phyloP scores from a whole-genome alignment of 35 echinoderm and acorn worm genomes.

The Lytechinus pictus region DNA sequence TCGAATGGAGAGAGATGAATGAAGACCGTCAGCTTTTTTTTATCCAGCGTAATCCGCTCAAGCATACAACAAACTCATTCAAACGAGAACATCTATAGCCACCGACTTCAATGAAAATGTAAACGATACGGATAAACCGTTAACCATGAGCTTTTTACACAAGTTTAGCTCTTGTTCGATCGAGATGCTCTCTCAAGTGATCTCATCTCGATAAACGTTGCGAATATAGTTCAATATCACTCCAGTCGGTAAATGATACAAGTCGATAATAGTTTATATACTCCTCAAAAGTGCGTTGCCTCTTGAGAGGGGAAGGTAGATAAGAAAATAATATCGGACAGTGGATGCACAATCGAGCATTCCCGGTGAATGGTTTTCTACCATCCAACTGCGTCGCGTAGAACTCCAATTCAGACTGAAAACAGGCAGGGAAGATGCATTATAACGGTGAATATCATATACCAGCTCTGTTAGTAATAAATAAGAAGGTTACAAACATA shows the following conservation, averaged over 20 bases:
- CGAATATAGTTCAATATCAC: not conserved
- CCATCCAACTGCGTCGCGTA: not conserved
- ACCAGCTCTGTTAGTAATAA: conserved; percentile 36
- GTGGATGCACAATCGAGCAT: not conserved
- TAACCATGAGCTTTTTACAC: not conserved
- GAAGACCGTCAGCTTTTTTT: conserved; percentile 1
- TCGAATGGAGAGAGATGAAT: not conserved
- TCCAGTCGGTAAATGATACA: conserved; percentile 1
- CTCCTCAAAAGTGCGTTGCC: not conserved
- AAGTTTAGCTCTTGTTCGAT: not conserved
- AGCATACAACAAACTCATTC: conserved; percentile 36
- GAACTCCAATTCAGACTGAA: not conserved
- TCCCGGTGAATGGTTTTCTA: not conserved
- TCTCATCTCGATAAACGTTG: not conserved
- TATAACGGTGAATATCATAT: conserved; percentile 26
- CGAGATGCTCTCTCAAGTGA: not conserved
- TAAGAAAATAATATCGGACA: not conserved
- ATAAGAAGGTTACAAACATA: conserved; percentile 36
- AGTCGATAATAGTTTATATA: not conserved
- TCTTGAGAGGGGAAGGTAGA: not conserved
- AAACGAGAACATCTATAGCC: not conserved
- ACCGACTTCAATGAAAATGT: conserved; percentile 43
- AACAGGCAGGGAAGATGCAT: not conserved
- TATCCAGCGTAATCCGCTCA: conserved; percentile 35
- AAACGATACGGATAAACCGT: conserved; percentile 34